Evolutionary conservation across 2,888 invertebrate species (phyloP).

Genomic region (Microplitis manilae): DNA sequence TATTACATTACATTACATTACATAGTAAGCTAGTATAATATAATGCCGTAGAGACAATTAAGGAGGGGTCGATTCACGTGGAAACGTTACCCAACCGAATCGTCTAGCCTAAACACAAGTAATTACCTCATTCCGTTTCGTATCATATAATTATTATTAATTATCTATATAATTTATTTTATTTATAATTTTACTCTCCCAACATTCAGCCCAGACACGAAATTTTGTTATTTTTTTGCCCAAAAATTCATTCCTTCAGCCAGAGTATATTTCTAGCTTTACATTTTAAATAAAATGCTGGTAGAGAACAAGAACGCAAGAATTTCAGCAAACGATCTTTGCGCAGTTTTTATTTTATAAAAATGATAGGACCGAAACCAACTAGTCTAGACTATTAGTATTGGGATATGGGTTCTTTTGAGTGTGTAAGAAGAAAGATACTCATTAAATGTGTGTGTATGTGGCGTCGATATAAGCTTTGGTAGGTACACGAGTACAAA

Average conservation of each 20-base stretch:
- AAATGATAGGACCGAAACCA: background rate
- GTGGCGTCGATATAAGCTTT: background rate
- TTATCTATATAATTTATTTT: slow-evolving; percentile 18
- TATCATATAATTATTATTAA: slow-evolving; percentile 20
- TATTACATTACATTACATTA: background rate
- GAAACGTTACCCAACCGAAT: slow-evolving; percentile 27
- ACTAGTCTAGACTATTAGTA: background rate
- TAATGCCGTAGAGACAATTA: background rate
- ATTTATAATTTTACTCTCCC: background rate
- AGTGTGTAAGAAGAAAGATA: background rate
- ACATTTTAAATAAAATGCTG: too few species aligned
- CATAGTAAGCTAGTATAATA: background rate
- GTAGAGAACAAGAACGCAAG: background rate
- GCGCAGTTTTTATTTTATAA: background rate
- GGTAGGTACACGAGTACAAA: background rate
- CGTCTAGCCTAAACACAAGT: slow-evolving; percentile 41
- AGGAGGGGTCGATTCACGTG: slow-evolving; percentile 34
- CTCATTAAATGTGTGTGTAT: background rate
- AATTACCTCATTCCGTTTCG: slow-evolving; percentile 35
- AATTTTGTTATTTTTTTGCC: too few species aligned
- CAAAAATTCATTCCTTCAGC: too few species aligned
- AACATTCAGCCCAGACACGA: background rate
- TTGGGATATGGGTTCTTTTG: background rate
- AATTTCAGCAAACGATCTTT: background rate
- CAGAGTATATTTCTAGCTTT: too few species aligned